Base-by-base conservation (phyloP, 1,140 invertebrate genomes). In the Drosophila lini region DNA sequence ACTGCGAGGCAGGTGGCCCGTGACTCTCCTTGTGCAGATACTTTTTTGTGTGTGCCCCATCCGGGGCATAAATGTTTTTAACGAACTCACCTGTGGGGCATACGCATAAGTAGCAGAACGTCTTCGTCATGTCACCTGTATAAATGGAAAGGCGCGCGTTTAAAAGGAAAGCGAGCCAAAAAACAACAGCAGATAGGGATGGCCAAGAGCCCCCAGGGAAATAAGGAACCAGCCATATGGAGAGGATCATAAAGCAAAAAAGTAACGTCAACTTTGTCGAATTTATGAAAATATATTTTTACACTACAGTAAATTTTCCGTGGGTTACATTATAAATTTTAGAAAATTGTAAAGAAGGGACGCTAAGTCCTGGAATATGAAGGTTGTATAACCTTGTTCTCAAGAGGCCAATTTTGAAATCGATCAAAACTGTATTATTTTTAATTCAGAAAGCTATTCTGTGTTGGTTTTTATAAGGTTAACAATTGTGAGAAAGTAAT, bases 31-130 rank as follows among this genome's bases (percentile, higher is more conserved):
- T 45, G 41, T 53, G 34, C 56, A 40, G 47, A 28, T 44, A 31
- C 44, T 31, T 25, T 40, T 59, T 42, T 56, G 41, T 28, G 36
- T 57, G 28, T 48, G 65, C 69, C 69, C 69, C 67, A 71, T 73
- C 69, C 69, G 67, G 44, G 60, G 57, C 75, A 74, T 74, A 74
- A 74, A 74, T 80, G 77, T 79, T 79, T 79, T 80, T 79, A 80
- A 80, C 77, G 77, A 80, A 80, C 76, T 80, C 62, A 79, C 77
- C 75, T 79, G 78, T 61, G 61, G 68, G 76, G 75, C 77, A 80
- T 75, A 68, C 73, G 76, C 75, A 78, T 79, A 78, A 78, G 76
- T 73, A 79, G 59, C 65, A 44, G 59, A 63, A 57, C 74, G 74
- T 60, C 74, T 78, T 61, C 55, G 55, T 48, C 52, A 15, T 45